Evolutionary conservation across 2,113 vertebrate species (phyloP).

Genomic region (Capricornis sumatraensis): DNA sequence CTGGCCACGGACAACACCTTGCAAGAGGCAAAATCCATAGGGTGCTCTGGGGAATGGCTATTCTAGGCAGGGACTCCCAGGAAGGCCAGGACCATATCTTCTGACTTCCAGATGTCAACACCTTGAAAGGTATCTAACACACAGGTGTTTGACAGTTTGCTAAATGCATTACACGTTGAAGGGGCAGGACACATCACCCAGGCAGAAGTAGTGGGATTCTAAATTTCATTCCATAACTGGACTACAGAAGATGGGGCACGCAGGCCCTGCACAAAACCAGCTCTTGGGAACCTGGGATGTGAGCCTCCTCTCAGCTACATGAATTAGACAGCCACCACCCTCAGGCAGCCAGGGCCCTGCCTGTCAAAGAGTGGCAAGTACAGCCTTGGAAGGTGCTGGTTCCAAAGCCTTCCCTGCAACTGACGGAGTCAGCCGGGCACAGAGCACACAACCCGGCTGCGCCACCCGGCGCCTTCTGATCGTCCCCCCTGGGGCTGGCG

Average conservation of each 20-base stretch:
- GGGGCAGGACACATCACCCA: background rate
- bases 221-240: background rate
- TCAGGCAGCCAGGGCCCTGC: background rate
- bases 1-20: background rate
- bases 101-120: background rate
- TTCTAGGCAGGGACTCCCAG: background rate
- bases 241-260: background rate
- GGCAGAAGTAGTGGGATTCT: background rate
- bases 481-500: background rate
- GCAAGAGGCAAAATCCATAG: background rate
- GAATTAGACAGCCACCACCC: background rate
- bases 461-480: rapidly evolving
- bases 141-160: background rate
- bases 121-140: background rate
- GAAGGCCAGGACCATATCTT: background rate
- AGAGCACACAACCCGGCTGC: rapidly evolving
- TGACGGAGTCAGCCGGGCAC: background rate
- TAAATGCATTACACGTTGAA: background rate
- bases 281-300: rapidly evolving
- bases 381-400: background rate
- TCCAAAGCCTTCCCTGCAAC: background rate
- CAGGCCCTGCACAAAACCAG: background rate
- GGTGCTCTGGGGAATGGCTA: background rate
- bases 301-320: background rate
- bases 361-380: background rate